phyloP scores from a whole-genome alignment of 2,888 invertebrate genomes.

The Drosophila antonietae region DNA sequence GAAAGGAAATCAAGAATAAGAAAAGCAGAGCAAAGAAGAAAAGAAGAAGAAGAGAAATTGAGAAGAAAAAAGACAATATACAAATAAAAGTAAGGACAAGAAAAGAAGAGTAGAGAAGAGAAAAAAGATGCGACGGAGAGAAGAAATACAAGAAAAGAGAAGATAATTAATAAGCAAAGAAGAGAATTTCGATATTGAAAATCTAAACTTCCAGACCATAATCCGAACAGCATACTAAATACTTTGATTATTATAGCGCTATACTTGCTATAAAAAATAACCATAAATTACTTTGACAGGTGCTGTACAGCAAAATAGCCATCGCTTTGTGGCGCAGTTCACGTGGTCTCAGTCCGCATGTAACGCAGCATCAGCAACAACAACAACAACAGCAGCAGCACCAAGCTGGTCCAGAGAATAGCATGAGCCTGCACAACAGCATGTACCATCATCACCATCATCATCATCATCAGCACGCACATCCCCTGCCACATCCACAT shows the following conservation, averaged over 20 bases:
- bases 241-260: neutral
- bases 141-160: neutral
- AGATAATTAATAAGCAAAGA: neutral
- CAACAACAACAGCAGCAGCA: slow-evolving; percentile 61
- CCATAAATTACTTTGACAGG: slow-evolving; percentile 82
- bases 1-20: neutral
- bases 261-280: neutral
- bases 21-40: too few relatives aligned
- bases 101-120: neutral
- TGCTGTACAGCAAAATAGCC: slow-evolving; percentile 93
- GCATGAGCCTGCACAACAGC: slow-evolving; percentile 80
- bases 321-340: slow-evolving; percentile 93
- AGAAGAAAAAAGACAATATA: neutral
- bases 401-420: slow-evolving; percentile 65
- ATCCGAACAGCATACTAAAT: neutral
- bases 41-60: too few relatives aligned
- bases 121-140: too few relatives aligned
- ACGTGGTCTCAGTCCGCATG: slow-evolving; percentile 87
- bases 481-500: slow-evolving; percentile 60
- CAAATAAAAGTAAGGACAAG: too few relatives aligned
- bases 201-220: neutral
- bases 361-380: slow-evolving; percentile 75
- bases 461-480: slow-evolving; percentile 65
- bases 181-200: neutral
- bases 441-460: slow-evolving; percentile 74